Base-by-base conservation (phyloP, 2,113 vertebrate genomes). In the Cathartes aura region DNA sequence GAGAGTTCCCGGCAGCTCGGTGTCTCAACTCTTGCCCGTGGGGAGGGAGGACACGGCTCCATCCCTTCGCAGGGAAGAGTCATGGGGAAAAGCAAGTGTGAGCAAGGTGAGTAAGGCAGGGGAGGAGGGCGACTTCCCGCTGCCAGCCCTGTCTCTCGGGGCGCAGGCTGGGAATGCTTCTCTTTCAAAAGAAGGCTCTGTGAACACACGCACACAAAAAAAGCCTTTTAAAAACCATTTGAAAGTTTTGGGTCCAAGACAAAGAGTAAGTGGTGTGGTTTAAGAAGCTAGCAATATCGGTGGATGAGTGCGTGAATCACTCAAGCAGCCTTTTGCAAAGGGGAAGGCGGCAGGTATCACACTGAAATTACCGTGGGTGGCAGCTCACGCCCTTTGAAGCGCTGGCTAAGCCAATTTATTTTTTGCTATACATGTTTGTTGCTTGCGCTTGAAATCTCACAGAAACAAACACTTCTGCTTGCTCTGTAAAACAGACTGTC, bases 1-100 rank as follows among this genome's bases (percentile, higher is more conserved):
- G 30, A 47, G 18, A 18, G 43, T 5, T 71, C 32, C 42, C 2
- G 2, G 22, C 1, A 4, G 32, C 23, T 42, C 1, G 2, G 22
- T 27, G 52, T 55, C 74, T 50, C 70, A 26, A 0, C 47, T 53
- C 0, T 70, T 1, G 1, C 36, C 90, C 3, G 0, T 48, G 80
- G 89, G 58, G 36, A 71, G 66, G 60, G 68, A 85, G 82, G 68
- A 45, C 15, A 8, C 2, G 1, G 16, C 10, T 79, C 24, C 32
- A 29, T 58, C 26, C 60, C 15, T 52, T 38, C 2, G 1, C 1
- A 2, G 15, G 50, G 16, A 58, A 23, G 42, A 16, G 23, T 21
- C 1, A 1, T 2, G 2, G 21, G 21, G 34, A 64, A 70, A 91
- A 58, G 68, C 38, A 36, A 64, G 34, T 2, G 4, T 21, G 58